Percentiles rank a stretch among this genome's conserved stretches.
phyloP scores from a whole-genome alignment of 2,888 invertebrate species.

The Limenitis camilla region DNA sequence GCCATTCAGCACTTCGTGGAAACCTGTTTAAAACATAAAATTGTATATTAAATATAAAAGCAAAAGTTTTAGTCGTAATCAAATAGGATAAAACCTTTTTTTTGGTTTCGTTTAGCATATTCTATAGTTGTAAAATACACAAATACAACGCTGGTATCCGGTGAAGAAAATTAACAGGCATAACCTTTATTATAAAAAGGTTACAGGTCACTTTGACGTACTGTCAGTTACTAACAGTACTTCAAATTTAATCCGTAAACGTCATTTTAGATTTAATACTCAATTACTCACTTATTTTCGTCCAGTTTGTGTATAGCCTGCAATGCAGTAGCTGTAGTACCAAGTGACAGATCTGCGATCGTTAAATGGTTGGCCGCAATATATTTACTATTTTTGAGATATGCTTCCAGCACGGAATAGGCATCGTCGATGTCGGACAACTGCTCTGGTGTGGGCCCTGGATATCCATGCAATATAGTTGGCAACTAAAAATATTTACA shows the following conservation, averaged over 20 bases:
- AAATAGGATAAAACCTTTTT: too few relatives aligned
- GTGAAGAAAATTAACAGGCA: too few relatives aligned
- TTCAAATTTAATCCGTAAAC: too few relatives aligned
- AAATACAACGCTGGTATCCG: too few relatives aligned
- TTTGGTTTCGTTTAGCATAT: too few relatives aligned
- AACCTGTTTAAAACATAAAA: constrained; percentile 27
- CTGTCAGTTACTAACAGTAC: too few relatives aligned
- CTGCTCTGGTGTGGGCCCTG: constrained; percentile 19
- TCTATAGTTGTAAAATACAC: too few relatives aligned
- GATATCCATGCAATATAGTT: constrained; percentile 27
- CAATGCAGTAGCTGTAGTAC: constrained; percentile 31
- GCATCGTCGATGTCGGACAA: constrained; percentile 1
- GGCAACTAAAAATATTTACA: constrained; percentile 30
- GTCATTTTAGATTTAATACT: background rate
- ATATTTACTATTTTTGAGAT: constrained; percentile 28
- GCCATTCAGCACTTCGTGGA: constrained; percentile 35
- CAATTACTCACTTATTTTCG: constrained; percentile 28
- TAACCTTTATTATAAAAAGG: too few relatives aligned
- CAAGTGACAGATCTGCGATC: constrained; percentile 38
- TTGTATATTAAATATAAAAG: background rate
- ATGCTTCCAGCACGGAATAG: constrained; percentile 31
- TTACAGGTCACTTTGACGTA: too few relatives aligned
- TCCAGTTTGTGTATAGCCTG: constrained; percentile 32
- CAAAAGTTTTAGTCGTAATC: background rate
- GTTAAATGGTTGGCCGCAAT: constrained; percentile 36